These are phyloP conservation scores for Ceratina australensis DNA, from an alignment of 1,140 invertebrate species.

Conservation along the genomic window DNA sequence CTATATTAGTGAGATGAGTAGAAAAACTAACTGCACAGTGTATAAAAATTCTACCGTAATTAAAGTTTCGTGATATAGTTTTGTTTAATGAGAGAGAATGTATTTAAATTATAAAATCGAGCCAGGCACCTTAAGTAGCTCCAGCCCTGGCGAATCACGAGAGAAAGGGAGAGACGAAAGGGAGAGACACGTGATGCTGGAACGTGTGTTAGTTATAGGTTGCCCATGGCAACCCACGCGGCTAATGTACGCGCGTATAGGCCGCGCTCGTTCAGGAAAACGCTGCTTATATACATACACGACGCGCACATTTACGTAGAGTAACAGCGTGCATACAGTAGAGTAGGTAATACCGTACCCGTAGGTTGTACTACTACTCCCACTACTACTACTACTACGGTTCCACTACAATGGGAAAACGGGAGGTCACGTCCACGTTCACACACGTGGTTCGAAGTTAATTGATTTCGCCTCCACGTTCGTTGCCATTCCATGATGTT, in stretches of 20 bases:
- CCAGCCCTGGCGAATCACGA: slow-evolving; percentile 51
- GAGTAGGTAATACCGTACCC: slow-evolving; percentile 12
- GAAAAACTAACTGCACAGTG: too few species aligned
- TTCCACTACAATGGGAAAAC: slow-evolving; percentile 15
- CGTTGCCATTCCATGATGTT: slow-evolving; percentile 53
- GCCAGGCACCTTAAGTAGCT: neutral
- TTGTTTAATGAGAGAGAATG: neutral
- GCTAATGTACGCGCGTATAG: slow-evolving; percentile 55
- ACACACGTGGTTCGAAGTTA: slow-evolving; percentile 63
- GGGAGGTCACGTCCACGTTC: slow-evolving; percentile 46
- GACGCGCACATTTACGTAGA: neutral
- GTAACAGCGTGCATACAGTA: slow-evolving; percentile 14
- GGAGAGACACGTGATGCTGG: slow-evolving; percentile 63
- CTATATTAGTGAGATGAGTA: too few species aligned
- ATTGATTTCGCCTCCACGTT: slow-evolving; percentile 71
- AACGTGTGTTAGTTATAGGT: slow-evolving; percentile 70
- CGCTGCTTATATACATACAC: slow-evolving; percentile 3
- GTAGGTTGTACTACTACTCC: slow-evolving; percentile 46
- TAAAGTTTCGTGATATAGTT: too few species aligned
- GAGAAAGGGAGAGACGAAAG: slow-evolving; percentile 43
- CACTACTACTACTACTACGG: slow-evolving; percentile 38
- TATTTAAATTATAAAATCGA: neutral
- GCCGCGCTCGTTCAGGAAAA: slow-evolving; percentile 55
- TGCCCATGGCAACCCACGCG: slow-evolving; percentile 74
- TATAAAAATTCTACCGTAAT: too few species aligned